Evolutionary conservation across 2,888 invertebrate genomes (phyloP).

Genomic region (Eristalinus sepulchralis): DNA sequence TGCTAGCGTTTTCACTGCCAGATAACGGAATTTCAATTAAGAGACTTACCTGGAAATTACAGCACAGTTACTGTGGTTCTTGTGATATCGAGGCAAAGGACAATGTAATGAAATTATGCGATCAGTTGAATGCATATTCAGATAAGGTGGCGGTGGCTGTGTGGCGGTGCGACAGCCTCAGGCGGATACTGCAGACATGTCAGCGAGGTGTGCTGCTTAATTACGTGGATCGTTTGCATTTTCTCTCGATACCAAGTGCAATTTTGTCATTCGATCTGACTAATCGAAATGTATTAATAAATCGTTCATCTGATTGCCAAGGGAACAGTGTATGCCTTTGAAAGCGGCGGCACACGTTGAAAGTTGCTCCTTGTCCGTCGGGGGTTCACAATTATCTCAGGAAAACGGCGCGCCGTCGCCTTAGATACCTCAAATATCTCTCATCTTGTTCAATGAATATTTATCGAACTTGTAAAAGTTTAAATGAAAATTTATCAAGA

Average conservation of each 20-base stretch:
- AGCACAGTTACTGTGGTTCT: constrained; percentile 18
- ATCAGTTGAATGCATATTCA: constrained; percentile 10
- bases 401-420: neutral
- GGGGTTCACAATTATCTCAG: neutral
- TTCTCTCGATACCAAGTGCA: constrained; percentile 1
- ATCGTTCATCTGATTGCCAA: neutral
- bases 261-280: constrained; percentile 26
- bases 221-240: neutral
- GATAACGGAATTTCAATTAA: constrained; percentile 47
- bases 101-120: constrained; percentile 33
- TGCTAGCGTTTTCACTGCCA: constrained; percentile 18
- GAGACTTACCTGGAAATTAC: constrained; percentile 3
- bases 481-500: neutral
- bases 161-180: constrained; percentile 1
- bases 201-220: constrained; percentile 13
- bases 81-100: constrained; percentile 5
- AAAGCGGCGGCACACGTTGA: neutral
- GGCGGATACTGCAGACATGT: constrained; percentile 46
- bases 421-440: neutral
- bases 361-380: neutral
- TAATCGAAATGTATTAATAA: constrained; percentile 28
- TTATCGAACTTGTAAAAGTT: neutral
- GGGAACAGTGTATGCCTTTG: neutral
- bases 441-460: neutral
- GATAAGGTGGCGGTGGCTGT: neutral